Conservation (phyloP, 1,140 invertebrate genomes). For the Ceratosolen solmsi region DNA sequence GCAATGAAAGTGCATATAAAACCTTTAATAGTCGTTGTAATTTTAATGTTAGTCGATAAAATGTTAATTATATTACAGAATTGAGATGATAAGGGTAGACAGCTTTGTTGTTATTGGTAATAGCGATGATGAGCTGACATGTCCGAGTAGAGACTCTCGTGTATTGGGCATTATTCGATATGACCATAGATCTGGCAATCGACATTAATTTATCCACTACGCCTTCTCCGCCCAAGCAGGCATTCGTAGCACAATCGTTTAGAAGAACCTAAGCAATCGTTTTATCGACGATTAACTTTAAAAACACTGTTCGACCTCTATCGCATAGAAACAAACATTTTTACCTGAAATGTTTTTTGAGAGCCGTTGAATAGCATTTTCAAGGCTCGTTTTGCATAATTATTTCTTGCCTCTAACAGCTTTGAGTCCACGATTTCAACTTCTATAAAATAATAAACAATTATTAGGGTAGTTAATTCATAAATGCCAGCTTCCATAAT, state of each 20-base stretch:
- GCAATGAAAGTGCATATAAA: slow-evolving; percentile 12
- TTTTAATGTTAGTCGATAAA: neutral
- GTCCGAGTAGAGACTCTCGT: slow-evolving; percentile 69
- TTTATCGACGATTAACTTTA: no score
- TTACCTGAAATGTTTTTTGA: slow-evolving; percentile 71
- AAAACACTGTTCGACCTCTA: no score
- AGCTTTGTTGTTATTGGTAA: slow-evolving; percentile 68
- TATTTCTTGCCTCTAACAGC: slow-evolving; percentile 66
- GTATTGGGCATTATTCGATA: slow-evolving; percentile 72
- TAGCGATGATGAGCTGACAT: slow-evolving; percentile 71
- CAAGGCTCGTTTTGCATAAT: slow-evolving; percentile 69
- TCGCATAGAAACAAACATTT: slow-evolving; percentile 17
- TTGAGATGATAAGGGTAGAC: slow-evolving; percentile 69
- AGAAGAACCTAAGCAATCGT: slow-evolving; percentile 65
- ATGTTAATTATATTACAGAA: slow-evolving; percentile 60
- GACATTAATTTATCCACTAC: slow-evolving; percentile 70
- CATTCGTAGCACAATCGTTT: slow-evolving; percentile 69
- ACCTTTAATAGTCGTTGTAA: neutral
- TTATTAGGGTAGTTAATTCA: slow-evolving; percentile 11
- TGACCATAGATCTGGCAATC: slow-evolving; percentile 69
- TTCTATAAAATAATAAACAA: slow-evolving; percentile 58
- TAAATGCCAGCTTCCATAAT: slow-evolving; percentile 10
- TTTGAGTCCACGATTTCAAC: slow-evolving; percentile 66
- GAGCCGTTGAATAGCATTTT: slow-evolving; percentile 72
- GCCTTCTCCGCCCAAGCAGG: slow-evolving; percentile 66